These are phyloP conservation scores for Diprion similis DNA, from an alignment of 1,140 invertebrate genomes.

Conservation along the genomic window DNA sequence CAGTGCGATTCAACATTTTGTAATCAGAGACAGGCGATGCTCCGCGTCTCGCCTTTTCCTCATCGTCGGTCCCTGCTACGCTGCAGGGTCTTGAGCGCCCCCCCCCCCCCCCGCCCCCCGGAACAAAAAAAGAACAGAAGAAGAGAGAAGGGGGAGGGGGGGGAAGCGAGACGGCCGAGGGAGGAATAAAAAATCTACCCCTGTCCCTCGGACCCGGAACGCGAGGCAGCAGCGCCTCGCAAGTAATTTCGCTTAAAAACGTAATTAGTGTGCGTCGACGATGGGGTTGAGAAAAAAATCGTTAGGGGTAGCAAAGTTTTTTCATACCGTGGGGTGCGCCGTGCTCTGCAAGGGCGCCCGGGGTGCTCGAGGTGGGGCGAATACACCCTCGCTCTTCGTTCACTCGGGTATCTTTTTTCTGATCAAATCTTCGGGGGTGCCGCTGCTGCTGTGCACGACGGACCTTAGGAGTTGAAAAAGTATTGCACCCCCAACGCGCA, in stretches of 20 bases:
- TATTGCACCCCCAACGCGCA: neutral
- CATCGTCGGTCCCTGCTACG: neutral
- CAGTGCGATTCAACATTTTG: slow-evolving; percentile 42
- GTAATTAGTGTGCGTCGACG: slow-evolving; percentile 57
- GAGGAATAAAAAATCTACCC: neutral
- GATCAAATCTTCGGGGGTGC: slow-evolving; percentile 42
- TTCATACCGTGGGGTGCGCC: slow-evolving; percentile 37
- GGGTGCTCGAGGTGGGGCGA: slow-evolving; percentile 33
- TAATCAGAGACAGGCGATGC: slow-evolving; percentile 31
- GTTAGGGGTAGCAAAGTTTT: slow-evolving; percentile 52
- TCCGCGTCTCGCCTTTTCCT: slow-evolving; percentile 21
- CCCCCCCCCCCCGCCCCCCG: slow-evolving; percentile 28
- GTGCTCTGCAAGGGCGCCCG: slow-evolving; percentile 15
- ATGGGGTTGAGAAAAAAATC: slow-evolving; percentile 59
- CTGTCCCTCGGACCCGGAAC: slow-evolving; percentile 15
- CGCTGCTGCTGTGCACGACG: slow-evolving; percentile 11
- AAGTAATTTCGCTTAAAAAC: slow-evolving; percentile 60
- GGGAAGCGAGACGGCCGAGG: neutral
- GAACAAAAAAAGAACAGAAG: slow-evolving; percentile 20
- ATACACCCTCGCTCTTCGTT: slow-evolving; percentile 34
- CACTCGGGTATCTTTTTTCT: slow-evolving; percentile 24
- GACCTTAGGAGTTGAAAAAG: slow-evolving; percentile 26
- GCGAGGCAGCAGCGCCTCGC: slow-evolving; percentile 28
- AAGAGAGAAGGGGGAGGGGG: neutral
- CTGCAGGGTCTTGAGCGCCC: neutral